These are phyloP conservation scores for Tachypleus tridentatus DNA, from an alignment of 1,140 invertebrate species.

Conservation along the genomic window DNA sequence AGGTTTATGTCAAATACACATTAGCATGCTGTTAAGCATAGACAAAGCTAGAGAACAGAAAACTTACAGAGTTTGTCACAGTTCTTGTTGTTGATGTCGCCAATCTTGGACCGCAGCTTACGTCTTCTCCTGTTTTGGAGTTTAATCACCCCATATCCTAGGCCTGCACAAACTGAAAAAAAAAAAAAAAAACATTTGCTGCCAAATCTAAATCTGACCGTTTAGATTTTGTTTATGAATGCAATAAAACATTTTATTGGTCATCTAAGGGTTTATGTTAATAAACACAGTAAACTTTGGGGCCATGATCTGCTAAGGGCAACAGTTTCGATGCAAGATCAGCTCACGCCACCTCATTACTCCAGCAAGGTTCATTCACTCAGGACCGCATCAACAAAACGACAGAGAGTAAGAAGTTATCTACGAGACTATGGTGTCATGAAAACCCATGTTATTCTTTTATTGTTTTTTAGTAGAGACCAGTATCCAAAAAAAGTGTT, in stretches of 20 bases:
- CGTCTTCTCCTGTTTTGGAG: conserved; percentile 72
- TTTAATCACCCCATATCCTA: conserved; percentile 84
- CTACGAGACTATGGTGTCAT: too few species aligned
- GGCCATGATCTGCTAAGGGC: too few species aligned
- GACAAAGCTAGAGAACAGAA: not conserved
- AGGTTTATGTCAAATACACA: not conserved
- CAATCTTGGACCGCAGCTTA: conserved; percentile 64
- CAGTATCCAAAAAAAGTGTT: too few species aligned
- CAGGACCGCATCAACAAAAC: too few species aligned
- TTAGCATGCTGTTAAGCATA: not conserved
- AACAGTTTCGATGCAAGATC: too few species aligned
- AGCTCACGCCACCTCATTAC: too few species aligned
- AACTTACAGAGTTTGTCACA: conserved; percentile 67
- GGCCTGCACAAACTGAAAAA: conserved; percentile 52
- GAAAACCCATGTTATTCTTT: too few species aligned
- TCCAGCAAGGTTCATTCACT: too few species aligned
- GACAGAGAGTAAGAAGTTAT: too few species aligned
- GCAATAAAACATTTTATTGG: not conserved
- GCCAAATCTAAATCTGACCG: conserved; percentile 13
- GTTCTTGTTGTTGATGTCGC: conserved; percentile 50
- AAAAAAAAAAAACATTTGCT: conserved; percentile 9
- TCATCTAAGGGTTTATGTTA: too few species aligned
- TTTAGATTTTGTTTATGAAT: not conserved
- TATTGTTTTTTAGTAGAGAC: too few species aligned
- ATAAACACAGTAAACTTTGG: too few species aligned